Evolutionary conservation across 2,888 invertebrate genomes (phyloP).

Genomic region (Sussaba pulchella): DNA sequence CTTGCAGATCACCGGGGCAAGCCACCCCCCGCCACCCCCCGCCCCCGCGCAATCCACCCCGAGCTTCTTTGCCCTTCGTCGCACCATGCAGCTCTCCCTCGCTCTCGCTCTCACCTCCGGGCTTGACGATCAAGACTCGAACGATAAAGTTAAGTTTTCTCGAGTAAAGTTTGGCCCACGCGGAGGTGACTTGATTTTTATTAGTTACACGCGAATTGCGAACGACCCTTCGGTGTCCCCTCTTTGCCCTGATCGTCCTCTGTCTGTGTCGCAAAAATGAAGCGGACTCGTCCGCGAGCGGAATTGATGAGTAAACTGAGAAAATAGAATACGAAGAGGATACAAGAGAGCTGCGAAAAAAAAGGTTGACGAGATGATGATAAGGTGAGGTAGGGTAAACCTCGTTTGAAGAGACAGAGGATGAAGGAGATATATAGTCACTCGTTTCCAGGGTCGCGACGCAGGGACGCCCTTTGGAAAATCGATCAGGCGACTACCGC

Average conservation of each 20-base stretch:
- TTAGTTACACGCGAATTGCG: slow-evolving; percentile 77
- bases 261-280: neutral
- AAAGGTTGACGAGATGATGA: neutral
- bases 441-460: slow-evolving; percentile 51
- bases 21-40: slow-evolving; percentile 60
- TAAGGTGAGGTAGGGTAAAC: slow-evolving; percentile 23
- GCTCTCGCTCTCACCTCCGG: slow-evolving; percentile 70
- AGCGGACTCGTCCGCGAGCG: slow-evolving; percentile 10
- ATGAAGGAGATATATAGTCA: slow-evolving; percentile 43
- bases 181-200: slow-evolving; percentile 76
- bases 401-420: slow-evolving; percentile 39
- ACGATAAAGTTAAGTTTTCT: slow-evolving; percentile 83
- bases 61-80: slow-evolving; percentile 32
- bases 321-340: neutral
- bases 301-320: slow-evolving; percentile 27
- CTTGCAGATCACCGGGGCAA: slow-evolving; percentile 55
- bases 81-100: slow-evolving; percentile 34
- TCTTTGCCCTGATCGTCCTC: neutral
- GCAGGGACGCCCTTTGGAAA: slow-evolving; percentile 65
- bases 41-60: slow-evolving; percentile 32
- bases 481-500: slow-evolving; percentile 62
- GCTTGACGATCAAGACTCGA: slow-evolving; percentile 53
- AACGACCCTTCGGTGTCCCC: slow-evolving; percentile 63
- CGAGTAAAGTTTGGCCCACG: slow-evolving; percentile 76
- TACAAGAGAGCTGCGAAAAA: slow-evolving; percentile 1